phyloP scores from a whole-genome alignment of 2,797 vertebrate species.

The Allobates femoralis region DNA sequence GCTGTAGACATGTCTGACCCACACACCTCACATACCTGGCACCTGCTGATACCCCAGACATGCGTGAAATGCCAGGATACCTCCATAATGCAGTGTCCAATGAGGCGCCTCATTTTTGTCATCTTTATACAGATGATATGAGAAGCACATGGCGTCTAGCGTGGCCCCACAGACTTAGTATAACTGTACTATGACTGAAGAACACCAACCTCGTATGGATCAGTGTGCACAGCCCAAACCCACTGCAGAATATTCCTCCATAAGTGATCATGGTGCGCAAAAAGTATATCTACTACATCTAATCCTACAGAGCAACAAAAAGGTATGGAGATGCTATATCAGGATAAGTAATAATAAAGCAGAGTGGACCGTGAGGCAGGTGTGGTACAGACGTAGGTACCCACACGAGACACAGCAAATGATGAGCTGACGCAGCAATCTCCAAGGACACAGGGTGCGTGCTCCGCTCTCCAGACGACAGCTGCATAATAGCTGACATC shows the following conservation, averaged over 20 bases:
- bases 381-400: neutral
- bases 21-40: no score
- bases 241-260: neutral
- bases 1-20: no score
- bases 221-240: no score
- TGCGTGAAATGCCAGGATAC: no score
- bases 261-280: neutral
- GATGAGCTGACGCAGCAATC: constrained; percentile 42
- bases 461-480: neutral
- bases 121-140: no score
- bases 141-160: no score
- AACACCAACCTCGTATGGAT: no score
- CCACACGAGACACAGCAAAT: neutral
- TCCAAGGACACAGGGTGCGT: constrained; percentile 17
- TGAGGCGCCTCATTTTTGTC: no score
- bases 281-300: neutral
- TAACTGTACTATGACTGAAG: no score
- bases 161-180: no score
- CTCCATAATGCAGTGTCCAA: no score
- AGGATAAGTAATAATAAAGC: neutral
- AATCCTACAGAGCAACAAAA: neutral
- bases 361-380: constrained; percentile 10
- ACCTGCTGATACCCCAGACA: no score
- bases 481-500: constrained; percentile 48
- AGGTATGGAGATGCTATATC: neutral